Percentiles rank a stretch among this genome's conserved stretches.
phyloP scores from a whole-genome alignment of 2,797 vertebrate genomes.

The Trichosurus vulpecula region DNA sequence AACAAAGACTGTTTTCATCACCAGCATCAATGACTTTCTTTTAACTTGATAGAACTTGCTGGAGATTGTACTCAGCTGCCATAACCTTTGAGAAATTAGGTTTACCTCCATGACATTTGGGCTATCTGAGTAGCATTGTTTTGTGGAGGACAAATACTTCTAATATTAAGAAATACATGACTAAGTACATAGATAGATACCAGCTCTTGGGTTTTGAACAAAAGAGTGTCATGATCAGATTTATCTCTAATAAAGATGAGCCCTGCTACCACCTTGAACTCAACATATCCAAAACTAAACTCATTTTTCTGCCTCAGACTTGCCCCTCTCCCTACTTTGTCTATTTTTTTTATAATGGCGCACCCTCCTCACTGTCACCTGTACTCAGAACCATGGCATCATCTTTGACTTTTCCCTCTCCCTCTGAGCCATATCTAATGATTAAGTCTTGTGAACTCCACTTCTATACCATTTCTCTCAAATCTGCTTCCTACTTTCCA shows the following conservation, averaged over 20 bases:
- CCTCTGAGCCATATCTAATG: not conserved
- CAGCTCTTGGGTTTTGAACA: not conserved
- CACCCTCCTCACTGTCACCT: not conserved
- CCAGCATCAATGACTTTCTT: not conserved
- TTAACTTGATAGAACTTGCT: not conserved
- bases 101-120: not conserved
- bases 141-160: not conserved
- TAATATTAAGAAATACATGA: not conserved
- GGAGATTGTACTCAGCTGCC: not conserved
- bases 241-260: not conserved
- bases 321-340: not conserved
- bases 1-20: not conserved
- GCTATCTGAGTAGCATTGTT: not conserved
- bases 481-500: not conserved
- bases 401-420: not conserved
- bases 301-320: not conserved
- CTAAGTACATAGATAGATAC: not conserved
- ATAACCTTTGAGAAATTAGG: not conserved
- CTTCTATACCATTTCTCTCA: not conserved
- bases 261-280: not conserved
- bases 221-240: not conserved
- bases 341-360: not conserved
- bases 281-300: not conserved
- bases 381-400: not conserved
- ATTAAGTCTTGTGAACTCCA: not conserved